A percentile compares a stretch with the other conserved stretches of the same genome.
phyloP scores from a whole-genome alignment of 2,113 vertebrate genomes.

The Daboia siamensis region DNA sequence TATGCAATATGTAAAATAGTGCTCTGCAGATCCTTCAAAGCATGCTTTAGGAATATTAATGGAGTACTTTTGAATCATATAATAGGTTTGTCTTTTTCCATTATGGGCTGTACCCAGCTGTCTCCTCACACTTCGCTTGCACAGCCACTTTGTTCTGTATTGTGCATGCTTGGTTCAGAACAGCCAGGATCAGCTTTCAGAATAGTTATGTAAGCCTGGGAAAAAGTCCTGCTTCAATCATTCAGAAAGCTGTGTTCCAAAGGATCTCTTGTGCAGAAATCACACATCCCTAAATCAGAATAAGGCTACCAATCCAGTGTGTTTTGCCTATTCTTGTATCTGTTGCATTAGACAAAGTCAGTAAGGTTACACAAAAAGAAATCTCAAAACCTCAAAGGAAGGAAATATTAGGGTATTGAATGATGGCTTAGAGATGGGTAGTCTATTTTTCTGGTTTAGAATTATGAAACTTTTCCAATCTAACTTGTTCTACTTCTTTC shows the following conservation, averaged over 20 bases:
- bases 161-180: not conserved
- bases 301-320: not conserved
- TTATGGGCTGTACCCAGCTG: not conserved
- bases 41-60: not conserved
- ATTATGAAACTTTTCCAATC: not conserved
- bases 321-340: not conserved
- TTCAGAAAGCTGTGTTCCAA: not conserved
- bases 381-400: not conserved
- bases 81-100: not conserved
- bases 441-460: not conserved
- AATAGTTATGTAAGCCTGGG: not conserved
- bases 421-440: not conserved
- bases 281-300: not conserved
- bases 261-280: not conserved
- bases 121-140: not conserved
- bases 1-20: not conserved
- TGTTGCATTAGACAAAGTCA: not conserved
- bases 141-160: not conserved
- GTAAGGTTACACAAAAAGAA: not conserved
- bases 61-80: not conserved
- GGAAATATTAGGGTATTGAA: not conserved
- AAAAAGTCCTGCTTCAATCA: not conserved
- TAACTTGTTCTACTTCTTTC: slow-evolving; percentile 2
- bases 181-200: not conserved
- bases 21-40: not conserved